These are phyloP conservation scores for Paradoxurus hermaphroditus DNA, from an alignment of 2,113 vertebrate genomes.

Conservation along the genomic window DNA sequence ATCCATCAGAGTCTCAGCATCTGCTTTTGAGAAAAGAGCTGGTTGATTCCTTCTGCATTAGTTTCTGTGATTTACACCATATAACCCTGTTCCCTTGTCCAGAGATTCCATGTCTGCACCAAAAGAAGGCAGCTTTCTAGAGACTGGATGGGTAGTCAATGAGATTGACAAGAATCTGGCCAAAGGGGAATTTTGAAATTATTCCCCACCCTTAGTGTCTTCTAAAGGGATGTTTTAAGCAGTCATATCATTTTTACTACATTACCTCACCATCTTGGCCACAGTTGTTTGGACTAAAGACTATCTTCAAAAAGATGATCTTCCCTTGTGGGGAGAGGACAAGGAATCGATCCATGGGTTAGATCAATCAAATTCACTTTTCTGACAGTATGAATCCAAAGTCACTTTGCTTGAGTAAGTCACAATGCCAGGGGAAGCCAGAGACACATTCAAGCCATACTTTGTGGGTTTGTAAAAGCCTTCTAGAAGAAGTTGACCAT, in stretches of 20 bases:
- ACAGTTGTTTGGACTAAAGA: not conserved
- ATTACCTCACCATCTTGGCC: not conserved
- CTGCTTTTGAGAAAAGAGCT: not conserved
- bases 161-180: not conserved
- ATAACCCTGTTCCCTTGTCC: not conserved
- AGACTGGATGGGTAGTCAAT: not conserved
- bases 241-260: not conserved
- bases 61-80: not conserved
- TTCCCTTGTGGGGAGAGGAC: not conserved
- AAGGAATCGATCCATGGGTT: not conserved
- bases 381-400: not conserved
- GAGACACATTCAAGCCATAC: not conserved
- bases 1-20: no score
- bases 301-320: no score
- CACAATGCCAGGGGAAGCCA: not conserved
- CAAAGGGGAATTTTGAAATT: not conserved
- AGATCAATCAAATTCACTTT: not conserved
- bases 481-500: not conserved
- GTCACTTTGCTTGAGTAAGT: not conserved
- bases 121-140: not conserved
- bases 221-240: not conserved
- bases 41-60: not conserved
- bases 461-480: not conserved
- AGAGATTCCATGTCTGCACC: not conserved
- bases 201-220: not conserved